These are phyloP conservation scores for Ardeotis arabs DNA, from an alignment of 2,113 vertebrate species.

Conservation along the genomic window DNA sequence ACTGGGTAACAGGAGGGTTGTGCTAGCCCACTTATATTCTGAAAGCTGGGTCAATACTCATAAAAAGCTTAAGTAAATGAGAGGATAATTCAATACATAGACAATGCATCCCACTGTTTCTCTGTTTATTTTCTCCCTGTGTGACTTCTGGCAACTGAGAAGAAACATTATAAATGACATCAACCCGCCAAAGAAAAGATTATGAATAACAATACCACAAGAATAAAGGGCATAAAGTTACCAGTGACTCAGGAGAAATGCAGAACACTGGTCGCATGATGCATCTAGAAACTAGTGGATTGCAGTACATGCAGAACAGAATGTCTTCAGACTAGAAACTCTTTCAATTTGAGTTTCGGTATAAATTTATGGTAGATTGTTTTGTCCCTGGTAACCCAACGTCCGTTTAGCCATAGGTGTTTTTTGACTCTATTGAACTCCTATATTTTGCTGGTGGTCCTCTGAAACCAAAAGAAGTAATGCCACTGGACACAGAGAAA, in stretches of 20 bases:
- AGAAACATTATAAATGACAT: slow-evolving; percentile 35
- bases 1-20: neutral
- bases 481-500: neutral
- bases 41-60: slow-evolving; percentile 16
- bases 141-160: slow-evolving; percentile 51
- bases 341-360: neutral
- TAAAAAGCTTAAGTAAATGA: slow-evolving; percentile 49
- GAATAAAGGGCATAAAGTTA: slow-evolving; percentile 48
- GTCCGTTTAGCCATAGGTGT: neutral
- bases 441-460: neutral
- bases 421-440: neutral
- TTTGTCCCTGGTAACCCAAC: neutral
- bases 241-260: slow-evolving; percentile 26
- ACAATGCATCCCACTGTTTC: slow-evolving; percentile 53
- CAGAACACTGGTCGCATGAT: neutral
- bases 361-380: neutral
- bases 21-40: slow-evolving; percentile 6
- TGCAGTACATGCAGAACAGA: neutral
- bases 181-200: slow-evolving; percentile 50
- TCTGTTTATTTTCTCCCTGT: slow-evolving; percentile 61
- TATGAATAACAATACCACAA: slow-evolving; percentile 57
- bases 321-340: neutral
- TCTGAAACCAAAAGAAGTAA: neutral
- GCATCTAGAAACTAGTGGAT: neutral
- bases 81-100: slow-evolving; percentile 49